Percentiles rank a stretch among this genome's conserved stretches.
Evolutionary conservation across 2,113 vertebrate species (phyloP).

Genomic region (Globicephala melas): DNA sequence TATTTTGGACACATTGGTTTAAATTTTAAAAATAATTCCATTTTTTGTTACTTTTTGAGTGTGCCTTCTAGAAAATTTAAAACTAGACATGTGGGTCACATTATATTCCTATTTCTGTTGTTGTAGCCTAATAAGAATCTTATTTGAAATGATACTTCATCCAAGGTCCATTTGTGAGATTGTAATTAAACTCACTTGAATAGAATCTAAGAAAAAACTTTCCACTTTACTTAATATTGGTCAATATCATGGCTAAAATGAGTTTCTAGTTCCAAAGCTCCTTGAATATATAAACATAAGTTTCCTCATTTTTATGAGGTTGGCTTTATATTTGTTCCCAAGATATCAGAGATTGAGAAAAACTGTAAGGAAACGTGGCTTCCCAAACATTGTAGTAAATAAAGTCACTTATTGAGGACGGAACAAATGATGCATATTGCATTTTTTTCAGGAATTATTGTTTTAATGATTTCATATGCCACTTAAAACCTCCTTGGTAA

Average conservation of each 20-base stretch:
- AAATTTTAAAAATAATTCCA: neutral
- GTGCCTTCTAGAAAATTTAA: neutral
- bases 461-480: constrained; percentile 26
- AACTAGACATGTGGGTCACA: neutral
- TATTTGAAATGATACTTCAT: neutral
- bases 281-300: neutral
- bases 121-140: neutral
- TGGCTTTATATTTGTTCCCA: neutral
- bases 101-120: neutral
- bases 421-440: constrained; percentile 49
- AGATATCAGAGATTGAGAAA: constrained; percentile 5
- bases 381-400: neutral
- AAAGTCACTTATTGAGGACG: constrained; percentile 28
- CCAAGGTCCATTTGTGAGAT: neutral
- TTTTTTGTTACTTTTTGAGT: neutral
- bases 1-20: neutral
- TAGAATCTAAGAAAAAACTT: neutral
- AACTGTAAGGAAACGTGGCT: neutral
- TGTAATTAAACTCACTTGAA: neutral
- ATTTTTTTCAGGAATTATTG: constrained; percentile 49
- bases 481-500: constrained; percentile 60
- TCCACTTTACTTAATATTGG: neutral
- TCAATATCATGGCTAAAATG: neutral
- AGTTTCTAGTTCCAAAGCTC: neutral
- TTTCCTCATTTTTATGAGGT: neutral